Evolutionary conservation across 2,797 vertebrate genomes (phyloP).

Genomic region (Molossus alvarezi): DNA sequence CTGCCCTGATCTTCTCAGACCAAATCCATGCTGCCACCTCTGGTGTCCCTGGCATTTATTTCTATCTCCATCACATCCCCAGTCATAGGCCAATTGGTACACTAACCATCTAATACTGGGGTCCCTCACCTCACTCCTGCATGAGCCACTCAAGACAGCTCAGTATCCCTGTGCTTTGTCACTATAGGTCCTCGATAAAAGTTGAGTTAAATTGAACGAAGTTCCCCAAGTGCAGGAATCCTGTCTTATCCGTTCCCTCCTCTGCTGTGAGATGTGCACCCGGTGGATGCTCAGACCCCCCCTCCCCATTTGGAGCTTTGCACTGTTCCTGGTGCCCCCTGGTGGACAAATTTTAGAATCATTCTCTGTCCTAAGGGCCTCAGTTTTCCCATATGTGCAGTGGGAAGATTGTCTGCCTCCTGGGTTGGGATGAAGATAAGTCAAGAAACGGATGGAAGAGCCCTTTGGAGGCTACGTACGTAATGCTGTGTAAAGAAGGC

Average conservation of each 20-base stretch:
- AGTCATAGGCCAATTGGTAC: neutral
- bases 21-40: neutral
- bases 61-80: neutral
- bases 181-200: neutral
- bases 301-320: neutral
- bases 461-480: neutral
- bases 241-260: neutral
- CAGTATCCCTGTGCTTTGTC: neutral
- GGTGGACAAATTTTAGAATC: conserved; percentile 60
- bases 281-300: neutral
- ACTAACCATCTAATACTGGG: neutral
- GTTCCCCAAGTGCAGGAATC: neutral
- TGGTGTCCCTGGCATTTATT: neutral
- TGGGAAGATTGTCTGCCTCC: conserved; percentile 48
- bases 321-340: conserved; percentile 47
- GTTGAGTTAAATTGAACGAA: neutral
- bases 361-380: conserved; percentile 35
- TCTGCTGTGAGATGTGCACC: neutral
- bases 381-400: conserved; percentile 38
- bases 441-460: neutral
- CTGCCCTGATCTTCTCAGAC: conserved; percentile 2
- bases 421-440: neutral
- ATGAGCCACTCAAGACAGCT: neutral
- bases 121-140: fast-evolving
- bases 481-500: neutral